phyloP scores from a whole-genome alignment of 2,888 invertebrate species.

The Cheilosia vernalis region DNA sequence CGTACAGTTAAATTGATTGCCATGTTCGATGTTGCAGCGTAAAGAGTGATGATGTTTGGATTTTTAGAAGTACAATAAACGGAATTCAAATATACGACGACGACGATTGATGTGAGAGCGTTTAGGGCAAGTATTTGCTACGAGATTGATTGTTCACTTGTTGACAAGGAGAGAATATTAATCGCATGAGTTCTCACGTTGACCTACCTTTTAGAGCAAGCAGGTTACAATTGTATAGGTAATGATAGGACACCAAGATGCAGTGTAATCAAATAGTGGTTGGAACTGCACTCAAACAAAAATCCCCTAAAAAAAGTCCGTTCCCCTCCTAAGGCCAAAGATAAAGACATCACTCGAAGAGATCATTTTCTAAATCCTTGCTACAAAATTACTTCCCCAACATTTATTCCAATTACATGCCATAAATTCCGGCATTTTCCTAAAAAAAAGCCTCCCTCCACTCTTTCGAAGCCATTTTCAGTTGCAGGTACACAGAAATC shows the following conservation, averaged over 20 bases:
- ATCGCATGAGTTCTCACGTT: no score
- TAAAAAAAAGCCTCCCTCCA: background rate
- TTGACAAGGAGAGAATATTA: no score
- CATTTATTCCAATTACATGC: conserved; percentile 57
- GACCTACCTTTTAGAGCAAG: no score
- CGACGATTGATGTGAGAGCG: no score
- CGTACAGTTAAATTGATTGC: conserved; percentile 24
- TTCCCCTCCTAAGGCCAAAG: background rate
- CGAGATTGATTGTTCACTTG: no score
- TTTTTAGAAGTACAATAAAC: background rate
- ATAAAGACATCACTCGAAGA: conserved; percentile 21
- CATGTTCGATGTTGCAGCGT: conserved; percentile 13
- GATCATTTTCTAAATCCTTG: conserved; percentile 24
- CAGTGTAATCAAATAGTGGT: no score
- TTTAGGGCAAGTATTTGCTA: no score
- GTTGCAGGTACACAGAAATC: conserved; percentile 19
- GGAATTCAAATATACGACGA: background rate
- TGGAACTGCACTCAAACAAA: no score
- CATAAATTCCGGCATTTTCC: conserved; percentile 38
- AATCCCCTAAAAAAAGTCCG: no score
- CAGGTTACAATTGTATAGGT: no score
- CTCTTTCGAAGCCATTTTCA: background rate
- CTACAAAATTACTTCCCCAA: conserved; percentile 50
- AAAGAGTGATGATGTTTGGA: conserved; percentile 3
- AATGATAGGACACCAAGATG: no score